Base-by-base conservation (phyloP, 2,888 invertebrate species). In the Odontomyia ornata region DNA sequence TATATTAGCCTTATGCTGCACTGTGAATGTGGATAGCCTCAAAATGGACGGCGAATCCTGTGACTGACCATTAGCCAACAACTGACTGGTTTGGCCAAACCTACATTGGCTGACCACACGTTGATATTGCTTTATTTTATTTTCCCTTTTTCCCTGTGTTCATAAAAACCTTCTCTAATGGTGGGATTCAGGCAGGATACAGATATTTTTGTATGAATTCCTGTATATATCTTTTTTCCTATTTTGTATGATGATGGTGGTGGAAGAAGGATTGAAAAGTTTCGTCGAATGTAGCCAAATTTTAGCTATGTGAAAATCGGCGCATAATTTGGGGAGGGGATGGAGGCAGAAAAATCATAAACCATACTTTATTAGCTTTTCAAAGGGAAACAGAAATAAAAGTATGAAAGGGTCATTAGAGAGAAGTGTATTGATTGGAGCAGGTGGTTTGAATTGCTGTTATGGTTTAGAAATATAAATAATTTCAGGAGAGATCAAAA, bases 21-120 rank as follows among this genome's bases (percentile, higher is more conserved):
- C 9, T 36, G 65, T 28, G 36, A 65, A 27, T 62, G 65, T 65
- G 65, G 65, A 30, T 15, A 65, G 36, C 65, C 65, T 18, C 65
- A 65, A 65, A 30, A 25, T 69, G 69, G 69, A 69, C 69, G 52
- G 13, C n/a, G n/a, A n/a, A n/a, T n/a, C 18, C 52, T 9, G 1
- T 47, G 47, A 18, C 11, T 46, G 15, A 23, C 43, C 36, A n/a
- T 4, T 52, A 15, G 52, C 52, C 52, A 52, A 52, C 5, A 43
- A 43, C 7, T 3, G 52, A 52, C 18, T 52, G 15, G 52, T 43
- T 43, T 13, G 7, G 7, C 43, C n/a, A n/a, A n/a, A n/a, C n/a
- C n/a, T n/a, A n/a, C n/a, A n/a, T 11, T 36, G 36, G 15, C 36
- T 18, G 43, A 30, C 18, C 18, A 0, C 27, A 60, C 11, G 60